Evolutionary conservation across 2,888 invertebrate genomes (phyloP).

Genomic region (Spodoptera picta): DNA sequence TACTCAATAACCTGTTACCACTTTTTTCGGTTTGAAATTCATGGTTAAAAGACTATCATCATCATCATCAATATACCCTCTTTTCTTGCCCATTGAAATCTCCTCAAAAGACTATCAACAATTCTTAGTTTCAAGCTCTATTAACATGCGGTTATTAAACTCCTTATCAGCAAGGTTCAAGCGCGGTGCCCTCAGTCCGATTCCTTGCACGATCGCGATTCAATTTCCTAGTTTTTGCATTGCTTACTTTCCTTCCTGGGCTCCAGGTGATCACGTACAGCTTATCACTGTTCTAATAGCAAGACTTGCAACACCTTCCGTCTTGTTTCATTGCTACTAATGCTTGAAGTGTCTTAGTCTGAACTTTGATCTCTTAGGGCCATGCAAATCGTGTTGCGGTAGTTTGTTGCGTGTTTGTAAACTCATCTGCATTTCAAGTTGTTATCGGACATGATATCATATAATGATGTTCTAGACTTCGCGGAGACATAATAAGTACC

Average conservation of each 20-base stretch:
- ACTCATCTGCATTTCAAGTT: too few relatives aligned
- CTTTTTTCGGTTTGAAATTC: too few relatives aligned
- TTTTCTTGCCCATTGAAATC: too few relatives aligned
- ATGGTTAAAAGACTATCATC: too few relatives aligned
- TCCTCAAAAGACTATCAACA: too few relatives aligned
- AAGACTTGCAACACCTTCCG: constrained; percentile 38
- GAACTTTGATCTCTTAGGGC: constrained; percentile 19
- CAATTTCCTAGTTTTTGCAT: constrained; percentile 58
- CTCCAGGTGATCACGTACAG: constrained; percentile 58
- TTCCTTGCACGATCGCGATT: constrained; percentile 56
- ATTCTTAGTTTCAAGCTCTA: neutral
- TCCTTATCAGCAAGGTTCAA: constrained; percentile 46
- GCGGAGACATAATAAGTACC: too few relatives aligned
- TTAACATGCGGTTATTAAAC: constrained; percentile 43
- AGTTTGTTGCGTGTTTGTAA: too few relatives aligned
- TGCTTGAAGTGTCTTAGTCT: constrained; percentile 27
- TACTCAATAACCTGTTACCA: too few relatives aligned
- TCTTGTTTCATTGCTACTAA: constrained; percentile 31
- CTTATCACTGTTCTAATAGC: constrained; percentile 48
- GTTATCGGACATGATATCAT: too few relatives aligned
- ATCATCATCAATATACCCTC: too few relatives aligned
- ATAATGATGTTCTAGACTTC: too few relatives aligned
- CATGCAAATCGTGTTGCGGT: constrained; percentile 7
- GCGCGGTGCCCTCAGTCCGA: constrained; percentile 45
- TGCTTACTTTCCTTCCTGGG: constrained; percentile 56